phyloP scores from a whole-genome alignment of 37 sponge, comb jelly and placozoan species.

The Tethya wilhelma region DNA sequence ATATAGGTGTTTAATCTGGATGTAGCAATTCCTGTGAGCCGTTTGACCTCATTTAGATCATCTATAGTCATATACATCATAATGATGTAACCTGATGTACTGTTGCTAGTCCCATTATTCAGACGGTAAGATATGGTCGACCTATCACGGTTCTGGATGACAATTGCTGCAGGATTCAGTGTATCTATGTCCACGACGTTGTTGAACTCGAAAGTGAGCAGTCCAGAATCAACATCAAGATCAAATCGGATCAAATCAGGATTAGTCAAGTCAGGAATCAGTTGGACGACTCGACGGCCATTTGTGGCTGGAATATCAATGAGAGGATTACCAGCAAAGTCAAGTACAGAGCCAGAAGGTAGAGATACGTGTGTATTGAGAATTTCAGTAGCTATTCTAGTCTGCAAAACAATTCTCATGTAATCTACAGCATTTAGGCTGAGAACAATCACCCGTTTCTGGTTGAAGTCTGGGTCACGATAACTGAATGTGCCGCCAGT shows the following conservation, averaged over 20 bases:
- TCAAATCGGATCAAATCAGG: slow-evolving; percentile 69
- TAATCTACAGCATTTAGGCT: slow-evolving; percentile 67
- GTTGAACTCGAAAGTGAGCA: slow-evolving; percentile 75
- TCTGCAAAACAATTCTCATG: slow-evolving; percentile 50
- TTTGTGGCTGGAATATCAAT: slow-evolving; percentile 19
- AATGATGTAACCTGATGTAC: slow-evolving; percentile 60
- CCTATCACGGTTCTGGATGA: slow-evolving; percentile 45
- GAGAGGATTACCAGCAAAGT: slow-evolving; percentile 78
- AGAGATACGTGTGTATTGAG: slow-evolving; percentile 54
- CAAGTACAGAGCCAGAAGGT: slow-evolving; percentile 48
- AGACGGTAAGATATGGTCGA: slow-evolving; percentile 33
- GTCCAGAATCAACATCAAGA: slow-evolving; percentile 76
- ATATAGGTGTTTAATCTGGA: slow-evolving; percentile 62
- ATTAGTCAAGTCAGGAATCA: slow-evolving; percentile 33
- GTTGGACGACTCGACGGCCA: slow-evolving; percentile 12
- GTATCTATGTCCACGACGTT: slow-evolving; percentile 78
- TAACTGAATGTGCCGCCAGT: slow-evolving; percentile 73
- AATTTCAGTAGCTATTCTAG: slow-evolving; percentile 33
- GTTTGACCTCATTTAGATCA: slow-evolving; percentile 90
- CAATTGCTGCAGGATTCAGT: slow-evolving; percentile 52
- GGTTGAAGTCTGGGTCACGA: slow-evolving; percentile 30
- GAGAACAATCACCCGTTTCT: slow-evolving; percentile 36
- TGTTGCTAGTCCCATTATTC: slow-evolving; percentile 51
- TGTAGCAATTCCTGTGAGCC: slow-evolving; percentile 66
- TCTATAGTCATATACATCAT: slow-evolving; percentile 42